Evolutionary conservation across 2,797 vertebrate genomes (phyloP).

Genomic region (Bucorvus abyssinicus): DNA sequence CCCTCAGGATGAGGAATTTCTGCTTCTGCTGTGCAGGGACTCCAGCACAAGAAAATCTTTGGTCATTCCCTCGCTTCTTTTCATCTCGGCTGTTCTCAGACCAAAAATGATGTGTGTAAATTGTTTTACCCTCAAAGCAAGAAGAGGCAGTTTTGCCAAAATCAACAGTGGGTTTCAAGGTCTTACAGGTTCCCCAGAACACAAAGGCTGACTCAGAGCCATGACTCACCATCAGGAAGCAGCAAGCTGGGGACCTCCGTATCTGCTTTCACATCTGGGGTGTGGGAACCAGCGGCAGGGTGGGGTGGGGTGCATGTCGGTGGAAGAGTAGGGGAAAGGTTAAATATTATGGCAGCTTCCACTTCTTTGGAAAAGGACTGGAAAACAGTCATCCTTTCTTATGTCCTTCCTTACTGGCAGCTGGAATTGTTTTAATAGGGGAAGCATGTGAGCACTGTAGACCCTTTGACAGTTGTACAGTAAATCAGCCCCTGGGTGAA

Average conservation of each 20-base stretch:
- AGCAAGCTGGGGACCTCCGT: conserved; percentile 62
- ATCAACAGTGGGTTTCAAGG: conserved; percentile 73
- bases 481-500: neutral
- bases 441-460: neutral
- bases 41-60: neutral
- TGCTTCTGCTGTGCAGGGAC: neutral
- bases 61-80: neutral
- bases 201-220: conserved; percentile 79
- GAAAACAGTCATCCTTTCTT: conserved; percentile 10
- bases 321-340: conserved; percentile 47
- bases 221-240: conserved; percentile 78
- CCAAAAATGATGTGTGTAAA: conserved; percentile 47
- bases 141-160: conserved; percentile 63
- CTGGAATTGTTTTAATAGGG: neutral
- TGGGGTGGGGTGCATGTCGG: neutral
- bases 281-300: conserved; percentile 59
- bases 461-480: neutral
- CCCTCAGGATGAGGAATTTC: neutral
- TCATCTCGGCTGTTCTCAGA: conserved; percentile 64
- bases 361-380: conserved; percentile 18
- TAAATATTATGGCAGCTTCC: conserved; percentile 45
- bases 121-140: conserved; percentile 66
- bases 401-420: neutral
- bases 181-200: conserved; percentile 75
- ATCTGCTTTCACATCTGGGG: conserved; percentile 72